Evolutionary conservation across 2,797 vertebrate genomes (phyloP).

Genomic region (Pipistrellus nathusii): DNA sequence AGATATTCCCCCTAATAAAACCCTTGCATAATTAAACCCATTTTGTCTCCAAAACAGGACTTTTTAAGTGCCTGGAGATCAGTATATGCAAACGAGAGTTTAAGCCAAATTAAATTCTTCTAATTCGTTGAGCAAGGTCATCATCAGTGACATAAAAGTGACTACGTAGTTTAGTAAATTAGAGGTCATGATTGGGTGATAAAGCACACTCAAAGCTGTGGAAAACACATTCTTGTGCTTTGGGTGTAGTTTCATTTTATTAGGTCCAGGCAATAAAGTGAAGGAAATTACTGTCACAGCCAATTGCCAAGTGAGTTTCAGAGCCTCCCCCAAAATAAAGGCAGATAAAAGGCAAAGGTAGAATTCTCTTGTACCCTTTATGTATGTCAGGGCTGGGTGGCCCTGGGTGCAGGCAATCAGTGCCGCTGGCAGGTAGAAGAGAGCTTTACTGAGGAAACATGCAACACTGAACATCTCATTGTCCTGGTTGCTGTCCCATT

Average conservation of each 20-base stretch:
- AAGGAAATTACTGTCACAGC: conserved; percentile 43
- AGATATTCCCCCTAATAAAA: not conserved
- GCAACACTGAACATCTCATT: not conserved
- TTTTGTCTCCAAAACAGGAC: not conserved
- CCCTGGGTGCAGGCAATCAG: not conserved
- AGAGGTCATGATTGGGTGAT: not conserved
- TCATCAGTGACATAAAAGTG: not conserved
- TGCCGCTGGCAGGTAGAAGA: not conserved
- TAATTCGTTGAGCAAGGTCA: not conserved
- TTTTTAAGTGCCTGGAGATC: not conserved
- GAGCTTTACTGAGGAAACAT: not conserved
- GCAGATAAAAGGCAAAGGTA: conserved; percentile 5
- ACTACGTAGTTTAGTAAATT: conserved; percentile 15
- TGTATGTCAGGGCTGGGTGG: not conserved
- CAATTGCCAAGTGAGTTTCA: conserved; percentile 35
- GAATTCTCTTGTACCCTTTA: not conserved
- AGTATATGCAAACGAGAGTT: not conserved
- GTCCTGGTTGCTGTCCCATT: not conserved
- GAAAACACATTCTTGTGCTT: not conserved
- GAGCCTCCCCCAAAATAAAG: not conserved
- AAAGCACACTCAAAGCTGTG: conserved; percentile 29
- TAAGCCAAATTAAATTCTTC: not conserved
- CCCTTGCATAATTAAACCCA: not conserved
- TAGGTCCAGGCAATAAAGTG: conserved; percentile 1
- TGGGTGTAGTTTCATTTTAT: not conserved